phyloP scores from a whole-genome alignment of 2,888 invertebrate genomes.

The Hetaerina titia region DNA sequence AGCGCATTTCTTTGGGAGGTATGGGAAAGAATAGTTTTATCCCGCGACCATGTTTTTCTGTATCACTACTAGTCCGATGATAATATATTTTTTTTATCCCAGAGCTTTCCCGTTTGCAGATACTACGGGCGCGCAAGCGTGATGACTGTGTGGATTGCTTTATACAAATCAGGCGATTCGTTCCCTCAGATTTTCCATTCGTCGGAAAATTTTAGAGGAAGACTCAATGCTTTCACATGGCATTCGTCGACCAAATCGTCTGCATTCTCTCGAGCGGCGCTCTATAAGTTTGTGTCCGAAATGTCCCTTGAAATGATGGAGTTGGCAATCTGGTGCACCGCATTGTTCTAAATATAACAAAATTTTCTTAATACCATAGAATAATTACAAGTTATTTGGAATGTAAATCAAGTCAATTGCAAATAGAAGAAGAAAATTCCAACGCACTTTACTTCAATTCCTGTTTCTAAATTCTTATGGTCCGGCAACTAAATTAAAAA shows the following conservation, averaged over 20 bases:
- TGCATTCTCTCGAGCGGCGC: not conserved
- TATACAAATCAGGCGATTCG: slow-evolving; percentile 44
- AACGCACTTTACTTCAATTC: too few species aligned
- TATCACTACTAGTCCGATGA: not conserved
- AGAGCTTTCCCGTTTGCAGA: not conserved
- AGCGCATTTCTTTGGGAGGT: slow-evolving; percentile 28
- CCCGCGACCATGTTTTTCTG: not conserved
- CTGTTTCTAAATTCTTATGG: too few species aligned
- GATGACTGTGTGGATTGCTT: slow-evolving; percentile 26
- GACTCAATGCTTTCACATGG: not conserved
- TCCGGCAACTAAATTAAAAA: too few species aligned
- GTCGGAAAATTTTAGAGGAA: not conserved
- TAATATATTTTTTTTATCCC: slow-evolving; percentile 13
- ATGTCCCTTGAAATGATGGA: not conserved
- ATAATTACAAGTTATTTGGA: too few species aligned
- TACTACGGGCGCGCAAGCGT: not conserved
- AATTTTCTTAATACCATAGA: not conserved
- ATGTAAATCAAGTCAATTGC: too few species aligned
- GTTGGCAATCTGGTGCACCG: not conserved
- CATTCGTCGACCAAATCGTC: not conserved
- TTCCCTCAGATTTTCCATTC: slow-evolving; percentile 32
- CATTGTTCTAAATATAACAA: not conserved
- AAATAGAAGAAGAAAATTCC: too few species aligned
- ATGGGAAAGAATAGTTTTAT: not conserved
- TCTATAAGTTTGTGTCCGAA: not conserved